A percentile compares a stretch with the other conserved stretches of the same genome.
Evolutionary conservation across 1,140 invertebrate species (phyloP).

Genomic region (Probaryconus sp.): DNA sequence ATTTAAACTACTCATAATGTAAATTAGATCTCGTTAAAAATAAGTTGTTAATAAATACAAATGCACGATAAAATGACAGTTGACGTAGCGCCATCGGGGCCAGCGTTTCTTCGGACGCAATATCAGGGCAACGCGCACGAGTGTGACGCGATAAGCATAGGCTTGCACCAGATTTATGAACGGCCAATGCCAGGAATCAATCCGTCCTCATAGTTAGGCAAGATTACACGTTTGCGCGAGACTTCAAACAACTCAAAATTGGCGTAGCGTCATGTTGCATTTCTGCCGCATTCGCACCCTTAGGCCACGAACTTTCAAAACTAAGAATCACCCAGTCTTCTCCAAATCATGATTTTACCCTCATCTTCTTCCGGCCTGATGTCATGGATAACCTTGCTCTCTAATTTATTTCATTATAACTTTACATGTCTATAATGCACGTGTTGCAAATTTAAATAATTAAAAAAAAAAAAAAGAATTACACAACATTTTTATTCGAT

Average conservation of each 20-base stretch:
- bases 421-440: too few relatives aligned
- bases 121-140: not conserved
- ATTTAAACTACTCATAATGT: too few relatives aligned
- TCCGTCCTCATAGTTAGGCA: constrained; percentile 63
- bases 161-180: constrained; percentile 64
- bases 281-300: constrained; percentile 57
- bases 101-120: not conserved
- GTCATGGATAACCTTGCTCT: too few relatives aligned
- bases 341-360: too few relatives aligned
- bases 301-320: constrained; percentile 46
- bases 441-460: too few relatives aligned
- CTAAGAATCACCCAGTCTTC: constrained; percentile 16
- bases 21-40: too few relatives aligned
- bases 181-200: constrained; percentile 69
- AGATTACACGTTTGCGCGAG: constrained; percentile 67
- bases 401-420: too few relatives aligned
- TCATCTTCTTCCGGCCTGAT: too few relatives aligned
- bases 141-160: constrained; percentile 64
- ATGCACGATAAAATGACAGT: constrained; percentile 40
- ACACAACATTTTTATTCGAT: too few relatives aligned
- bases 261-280: constrained; percentile 63
- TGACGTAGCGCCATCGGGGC: constrained; percentile 28
- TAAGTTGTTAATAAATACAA: constrained; percentile 21
- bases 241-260: constrained; percentile 52
- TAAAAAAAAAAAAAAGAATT: too few relatives aligned